Conservation (phyloP, 2,113 vertebrate genomes). For the Oryzias curvinotus region DNA sequence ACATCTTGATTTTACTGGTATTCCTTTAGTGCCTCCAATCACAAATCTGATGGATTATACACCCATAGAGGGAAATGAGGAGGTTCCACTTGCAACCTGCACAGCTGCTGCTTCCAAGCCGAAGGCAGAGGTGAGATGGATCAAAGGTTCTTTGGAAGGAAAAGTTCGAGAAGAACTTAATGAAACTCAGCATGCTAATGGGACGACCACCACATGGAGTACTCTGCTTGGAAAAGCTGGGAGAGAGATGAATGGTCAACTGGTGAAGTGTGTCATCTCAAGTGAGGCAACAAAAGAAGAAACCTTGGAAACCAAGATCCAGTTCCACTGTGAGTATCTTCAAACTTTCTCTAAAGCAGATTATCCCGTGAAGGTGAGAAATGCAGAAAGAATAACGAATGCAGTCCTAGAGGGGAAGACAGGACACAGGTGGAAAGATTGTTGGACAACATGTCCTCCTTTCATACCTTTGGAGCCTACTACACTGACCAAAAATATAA, state of each 20-base stretch:
- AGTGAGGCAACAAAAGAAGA: neutral
- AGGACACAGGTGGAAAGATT: no score
- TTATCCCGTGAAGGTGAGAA: no score
- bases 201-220: conserved; percentile 43
- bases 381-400: no score
- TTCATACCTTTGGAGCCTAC: no score
- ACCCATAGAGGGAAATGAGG: conserved; percentile 9
- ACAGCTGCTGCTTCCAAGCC: conserved; percentile 48
- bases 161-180: conserved; percentile 1
- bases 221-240: conserved; percentile 38
- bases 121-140: conserved; percentile 46
- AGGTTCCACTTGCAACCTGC: conserved; percentile 45
- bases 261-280: conserved; percentile 49
- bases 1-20: neutral
- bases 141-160: neutral
- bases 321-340: conserved; percentile 56
- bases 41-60: fast-evolving
- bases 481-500: no score
- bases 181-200: conserved; percentile 7
- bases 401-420: no score
- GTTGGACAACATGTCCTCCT: no score
- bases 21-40: conserved; percentile 44
- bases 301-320: conserved; percentile 18
- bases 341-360: no score
- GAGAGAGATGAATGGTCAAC: conserved; percentile 19